phyloP scores from a whole-genome alignment of 2,113 vertebrate genomes.

The Albula goreensis region DNA sequence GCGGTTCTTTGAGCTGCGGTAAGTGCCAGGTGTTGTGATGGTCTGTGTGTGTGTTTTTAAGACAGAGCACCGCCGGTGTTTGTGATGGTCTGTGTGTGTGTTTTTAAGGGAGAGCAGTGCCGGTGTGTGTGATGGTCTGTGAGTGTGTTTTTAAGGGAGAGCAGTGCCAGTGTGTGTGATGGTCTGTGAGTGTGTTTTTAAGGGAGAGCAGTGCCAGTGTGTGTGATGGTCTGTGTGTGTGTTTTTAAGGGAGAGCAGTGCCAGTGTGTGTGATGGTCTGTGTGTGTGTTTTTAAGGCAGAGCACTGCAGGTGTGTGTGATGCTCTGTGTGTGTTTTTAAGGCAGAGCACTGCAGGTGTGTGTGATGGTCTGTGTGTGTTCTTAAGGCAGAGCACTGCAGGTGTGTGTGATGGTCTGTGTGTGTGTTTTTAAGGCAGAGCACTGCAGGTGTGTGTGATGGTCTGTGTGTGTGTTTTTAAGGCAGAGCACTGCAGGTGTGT shows the following conservation, averaged over 20 bases:
- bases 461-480: neutral
- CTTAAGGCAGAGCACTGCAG: neutral
- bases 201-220: neutral
- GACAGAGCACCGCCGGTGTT: too few relatives aligned
- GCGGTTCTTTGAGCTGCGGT: conserved; percentile 18
- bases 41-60: neutral
- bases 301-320: conserved; percentile 7
- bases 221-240: too few relatives aligned
- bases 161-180: neutral
- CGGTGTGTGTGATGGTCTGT: conserved; percentile 2
- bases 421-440: conserved; percentile 1
- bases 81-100: neutral
- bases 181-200: neutral
- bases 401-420: neutral
- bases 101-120: neutral
- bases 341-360: too few relatives aligned
- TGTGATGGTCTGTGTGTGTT: neutral
- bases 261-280: neutral
- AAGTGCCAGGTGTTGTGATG: conserved; percentile 20
- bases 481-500: too few relatives aligned
- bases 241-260: neutral
- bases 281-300: conserved; percentile 1
- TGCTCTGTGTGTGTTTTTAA: neutral
- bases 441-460: conserved; percentile 1
- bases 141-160: neutral